Conservation (phyloP, 2,113 vertebrate species). For the Ancistrus triradiatus region DNA sequence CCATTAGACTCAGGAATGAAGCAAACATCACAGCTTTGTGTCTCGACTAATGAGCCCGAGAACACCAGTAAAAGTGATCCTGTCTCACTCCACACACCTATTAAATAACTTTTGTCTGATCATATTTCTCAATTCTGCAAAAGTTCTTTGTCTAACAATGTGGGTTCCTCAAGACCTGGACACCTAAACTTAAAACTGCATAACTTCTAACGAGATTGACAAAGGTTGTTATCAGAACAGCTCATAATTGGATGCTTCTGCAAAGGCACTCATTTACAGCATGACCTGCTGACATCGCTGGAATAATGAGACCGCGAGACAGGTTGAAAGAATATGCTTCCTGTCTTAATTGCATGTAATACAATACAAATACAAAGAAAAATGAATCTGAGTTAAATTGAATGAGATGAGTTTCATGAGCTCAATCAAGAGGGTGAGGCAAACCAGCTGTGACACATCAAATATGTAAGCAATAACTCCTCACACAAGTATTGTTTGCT, state of each 20-base stretch:
- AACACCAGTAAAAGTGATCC: conserved; percentile 57
- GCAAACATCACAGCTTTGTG: conserved; percentile 59
- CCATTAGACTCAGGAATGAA: conserved; percentile 56
- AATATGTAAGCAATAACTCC: not conserved
- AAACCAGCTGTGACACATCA: not conserved
- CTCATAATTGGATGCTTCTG: conserved; percentile 32
- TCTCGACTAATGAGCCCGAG: conserved; percentile 60
- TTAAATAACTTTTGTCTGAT: conserved; percentile 57
- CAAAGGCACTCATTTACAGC: conserved; percentile 16
- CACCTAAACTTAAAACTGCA: conserved; percentile 51
- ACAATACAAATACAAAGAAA: not conserved
- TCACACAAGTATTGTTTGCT: no score
- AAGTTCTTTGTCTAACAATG: conserved; percentile 51
- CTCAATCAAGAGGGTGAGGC: not conserved
- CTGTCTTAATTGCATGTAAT: not conserved
- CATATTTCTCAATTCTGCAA: conserved; percentile 40
- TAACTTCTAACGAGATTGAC: conserved; percentile 37
- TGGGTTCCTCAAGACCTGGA: conserved; percentile 55
- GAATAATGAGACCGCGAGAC: not conserved
- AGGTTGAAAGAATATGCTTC: conserved; percentile 7
- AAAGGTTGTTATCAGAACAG: conserved; percentile 15
- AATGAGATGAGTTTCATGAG: not conserved
- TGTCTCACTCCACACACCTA: conserved; percentile 55
- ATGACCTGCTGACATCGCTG: not conserved
- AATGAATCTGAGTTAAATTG: not conserved